These are phyloP conservation scores for Scleropages formosus DNA, from an alignment of 2,797 vertebrate species.

Conservation along the genomic window DNA sequence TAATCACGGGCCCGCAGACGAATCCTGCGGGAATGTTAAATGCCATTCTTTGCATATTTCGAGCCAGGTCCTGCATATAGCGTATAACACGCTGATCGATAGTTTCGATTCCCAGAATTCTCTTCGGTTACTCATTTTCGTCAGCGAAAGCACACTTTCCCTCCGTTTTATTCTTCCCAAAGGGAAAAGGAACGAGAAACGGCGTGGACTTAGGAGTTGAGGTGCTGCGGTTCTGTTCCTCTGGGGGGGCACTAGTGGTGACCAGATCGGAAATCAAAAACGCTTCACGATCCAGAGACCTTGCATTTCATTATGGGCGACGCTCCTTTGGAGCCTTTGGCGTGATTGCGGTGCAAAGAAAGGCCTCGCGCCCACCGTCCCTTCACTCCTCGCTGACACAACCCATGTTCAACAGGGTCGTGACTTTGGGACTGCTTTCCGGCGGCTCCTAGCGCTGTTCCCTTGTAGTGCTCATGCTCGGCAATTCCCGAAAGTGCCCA, in stretches of 20 bases:
- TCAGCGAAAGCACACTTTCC: conserved; percentile 27
- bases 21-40: conserved; percentile 26
- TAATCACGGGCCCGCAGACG: conserved; percentile 24
- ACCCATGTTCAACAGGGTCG: neutral
- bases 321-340: conserved; percentile 47
- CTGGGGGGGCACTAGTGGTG: too few relatives aligned
- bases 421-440: too few relatives aligned
- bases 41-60: conserved; percentile 18
- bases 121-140: conserved; percentile 3
- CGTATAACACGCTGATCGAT: neutral
- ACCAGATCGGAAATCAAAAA: too few relatives aligned
- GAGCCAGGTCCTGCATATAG: neutral
- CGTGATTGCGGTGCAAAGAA: neutral
- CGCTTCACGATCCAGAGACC: conserved; percentile 64
- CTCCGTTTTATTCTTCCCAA: conserved; percentile 28
- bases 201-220: conserved; percentile 22
- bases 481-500: too few relatives aligned
- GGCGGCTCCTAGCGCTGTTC: too few relatives aligned
- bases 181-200: conserved; percentile 19
- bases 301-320: conserved; percentile 53
- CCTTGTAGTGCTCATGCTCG: too few relatives aligned
- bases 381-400: neutral
- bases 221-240: conserved; percentile 19
- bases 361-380: neutral
- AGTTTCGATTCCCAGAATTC: conserved; percentile 3